A percentile compares a stretch with the other conserved stretches of the same genome.
Conservation (phyloP, 2,113 vertebrate species). For the Thalassoma bifasciatum region DNA sequence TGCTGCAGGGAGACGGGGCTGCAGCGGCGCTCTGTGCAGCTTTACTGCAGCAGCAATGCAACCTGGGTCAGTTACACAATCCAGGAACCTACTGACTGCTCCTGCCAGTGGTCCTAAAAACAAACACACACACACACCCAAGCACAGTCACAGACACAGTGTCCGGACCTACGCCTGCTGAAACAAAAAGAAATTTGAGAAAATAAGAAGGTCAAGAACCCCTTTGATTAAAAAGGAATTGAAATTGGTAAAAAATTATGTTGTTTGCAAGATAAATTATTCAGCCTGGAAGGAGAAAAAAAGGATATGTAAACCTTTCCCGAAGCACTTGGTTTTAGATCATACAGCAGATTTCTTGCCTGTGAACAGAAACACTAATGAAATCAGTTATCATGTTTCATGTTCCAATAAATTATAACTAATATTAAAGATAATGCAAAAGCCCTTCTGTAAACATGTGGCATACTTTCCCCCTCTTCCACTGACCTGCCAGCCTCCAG, state of each 20-base stretch:
- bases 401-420: background rate
- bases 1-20: conserved; percentile 96
- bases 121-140: conserved; percentile 4
- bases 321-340: too few relatives aligned
- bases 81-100: conserved; percentile 97
- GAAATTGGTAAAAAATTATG: too few relatives aligned
- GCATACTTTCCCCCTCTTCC: background rate
- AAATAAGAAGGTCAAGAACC: conserved; percentile 2
- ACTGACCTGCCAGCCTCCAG: conserved; percentile 16
- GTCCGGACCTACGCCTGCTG: conserved; percentile 1
- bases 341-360: background rate
- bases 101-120: conserved; percentile 95
- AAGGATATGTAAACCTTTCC: too few relatives aligned
- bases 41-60: conserved; percentile 94
- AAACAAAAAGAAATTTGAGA: background rate
- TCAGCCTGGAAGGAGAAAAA: background rate
- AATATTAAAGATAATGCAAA: background rate
- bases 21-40: conserved; percentile 90
- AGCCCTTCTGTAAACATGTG: background rate
- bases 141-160: conserved; percentile 10
- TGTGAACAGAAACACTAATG: background rate
- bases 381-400: background rate
- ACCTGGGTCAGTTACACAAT: conserved; percentile 96
- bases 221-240: too few relatives aligned
- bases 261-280: background rate